Evolutionary conservation across 2,113 vertebrate species (phyloP).

Genomic region (Chionodraco myersi): DNA sequence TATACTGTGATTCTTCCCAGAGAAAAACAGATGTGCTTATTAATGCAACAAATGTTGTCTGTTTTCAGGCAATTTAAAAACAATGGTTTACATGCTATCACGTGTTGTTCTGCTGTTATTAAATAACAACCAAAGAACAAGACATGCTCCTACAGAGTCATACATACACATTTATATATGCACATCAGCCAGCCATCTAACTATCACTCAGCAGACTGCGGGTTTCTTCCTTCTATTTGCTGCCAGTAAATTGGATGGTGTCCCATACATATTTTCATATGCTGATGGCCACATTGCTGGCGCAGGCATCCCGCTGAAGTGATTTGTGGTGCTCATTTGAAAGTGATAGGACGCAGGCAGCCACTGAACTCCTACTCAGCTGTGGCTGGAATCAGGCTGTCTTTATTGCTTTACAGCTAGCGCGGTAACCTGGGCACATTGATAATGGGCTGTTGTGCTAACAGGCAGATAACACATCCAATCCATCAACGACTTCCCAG

Average conservation of each 20-base stretch:
- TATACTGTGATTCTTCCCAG: constrained; percentile 69
- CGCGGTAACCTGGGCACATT: constrained; percentile 74
- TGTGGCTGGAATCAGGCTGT: constrained; percentile 70
- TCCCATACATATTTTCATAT: constrained; percentile 78
- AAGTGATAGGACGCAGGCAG: constrained; percentile 76
- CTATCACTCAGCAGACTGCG: constrained; percentile 76
- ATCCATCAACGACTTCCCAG: constrained; percentile 73
- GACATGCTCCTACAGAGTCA: constrained; percentile 38
- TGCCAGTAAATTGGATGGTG: constrained; percentile 77
- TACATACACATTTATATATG: constrained; percentile 39
- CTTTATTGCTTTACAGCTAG: constrained; percentile 79
- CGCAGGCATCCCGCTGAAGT: constrained; percentile 77
- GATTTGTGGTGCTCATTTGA: constrained; percentile 84
- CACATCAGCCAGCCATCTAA: constrained; percentile 70
- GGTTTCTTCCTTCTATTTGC: constrained; percentile 73
- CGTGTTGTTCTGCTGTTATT: constrained; percentile 55
- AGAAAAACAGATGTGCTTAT: constrained; percentile 76
- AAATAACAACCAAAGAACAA: constrained; percentile 25
- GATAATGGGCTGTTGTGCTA: constrained; percentile 83
- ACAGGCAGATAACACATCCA: constrained; percentile 82
- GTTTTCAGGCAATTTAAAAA: constrained; percentile 55
- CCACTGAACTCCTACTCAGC: constrained; percentile 81
- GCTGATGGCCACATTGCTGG: constrained; percentile 78
- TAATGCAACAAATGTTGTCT: constrained; percentile 75
- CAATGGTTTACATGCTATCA: constrained; percentile 69